These are phyloP conservation scores for Scaptomyza montana DNA, from an alignment of 1,140 invertebrate genomes.

Conservation along the genomic window DNA sequence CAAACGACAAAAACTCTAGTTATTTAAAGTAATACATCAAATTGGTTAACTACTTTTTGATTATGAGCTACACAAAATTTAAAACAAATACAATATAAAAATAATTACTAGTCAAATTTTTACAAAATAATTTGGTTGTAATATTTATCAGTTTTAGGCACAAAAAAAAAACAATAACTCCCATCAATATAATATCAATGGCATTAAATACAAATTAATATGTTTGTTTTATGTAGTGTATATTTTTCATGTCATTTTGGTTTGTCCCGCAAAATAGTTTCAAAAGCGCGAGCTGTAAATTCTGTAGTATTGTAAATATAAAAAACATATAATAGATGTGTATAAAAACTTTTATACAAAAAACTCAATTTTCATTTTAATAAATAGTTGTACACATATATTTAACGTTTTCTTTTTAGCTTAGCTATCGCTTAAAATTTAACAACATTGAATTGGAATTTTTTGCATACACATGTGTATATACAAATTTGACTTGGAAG, in stretches of 20 bases:
- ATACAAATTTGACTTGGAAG: conserved; percentile 14
- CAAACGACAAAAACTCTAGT: conserved; percentile 31
- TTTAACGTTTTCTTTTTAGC: conserved; percentile 66
- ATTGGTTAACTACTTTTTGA: conserved; percentile 34
- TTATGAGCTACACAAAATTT: conserved; percentile 40
- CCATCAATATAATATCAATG: not conserved
- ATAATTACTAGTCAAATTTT: conserved; percentile 45
- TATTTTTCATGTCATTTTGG: conserved; percentile 10
- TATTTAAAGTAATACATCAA: conserved; percentile 34
- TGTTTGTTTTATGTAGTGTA: not conserved
- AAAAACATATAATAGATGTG: not conserved
- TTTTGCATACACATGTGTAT: not conserved
- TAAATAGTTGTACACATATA: conserved; percentile 81
- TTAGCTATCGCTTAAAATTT: conserved; percentile 50
- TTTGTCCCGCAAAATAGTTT: conserved; percentile 23
- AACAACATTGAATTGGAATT: conserved; percentile 50
- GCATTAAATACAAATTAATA: conserved; percentile 1
- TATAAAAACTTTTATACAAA: conserved; percentile 20
- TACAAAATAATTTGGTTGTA: conserved; percentile 29
- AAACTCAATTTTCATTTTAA: conserved; percentile 62
- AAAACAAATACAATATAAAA: conserved; percentile 51
- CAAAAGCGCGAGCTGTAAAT: conserved; percentile 21
- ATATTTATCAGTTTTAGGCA: conserved; percentile 2
- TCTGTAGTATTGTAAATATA: conserved; percentile 19
- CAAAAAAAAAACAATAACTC: conserved; percentile 6